phyloP scores from a whole-genome alignment of 1,140 invertebrate genomes.

The Solenopsis invicta region DNA sequence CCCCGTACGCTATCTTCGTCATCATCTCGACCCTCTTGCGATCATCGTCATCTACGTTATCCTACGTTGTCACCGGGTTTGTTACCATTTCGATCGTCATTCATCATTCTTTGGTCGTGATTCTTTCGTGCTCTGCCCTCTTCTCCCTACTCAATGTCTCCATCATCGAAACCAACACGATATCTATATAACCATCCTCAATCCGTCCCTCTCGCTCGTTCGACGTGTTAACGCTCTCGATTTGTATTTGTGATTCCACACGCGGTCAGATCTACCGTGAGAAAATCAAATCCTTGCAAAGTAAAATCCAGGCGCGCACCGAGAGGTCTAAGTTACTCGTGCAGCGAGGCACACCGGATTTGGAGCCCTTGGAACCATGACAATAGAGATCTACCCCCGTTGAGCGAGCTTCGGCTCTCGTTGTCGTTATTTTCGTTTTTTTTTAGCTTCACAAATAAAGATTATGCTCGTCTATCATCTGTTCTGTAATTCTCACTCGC shows the following conservation, averaged over 20 bases:
- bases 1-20: background rate
- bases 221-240: slow-evolving; percentile 65
- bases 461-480: background rate
- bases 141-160: slow-evolving; percentile 15
- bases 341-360: slow-evolving; percentile 94
- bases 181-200: slow-evolving; percentile 23
- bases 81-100: slow-evolving; percentile 84
- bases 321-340: slow-evolving; percentile 95
- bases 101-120: slow-evolving; percentile 75
- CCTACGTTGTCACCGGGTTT: slow-evolving; percentile 78
- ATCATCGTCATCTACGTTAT: slow-evolving; percentile 84
- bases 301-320: slow-evolving; percentile 94
- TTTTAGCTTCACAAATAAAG: background rate
- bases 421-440: slow-evolving; percentile 44
- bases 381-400: slow-evolving; percentile 52
- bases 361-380: slow-evolving; percentile 87
- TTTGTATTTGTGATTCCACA: slow-evolving; percentile 18
- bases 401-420: background rate
- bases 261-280: slow-evolving; percentile 90
- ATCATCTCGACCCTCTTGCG: slow-evolving; percentile 74
- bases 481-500: background rate
- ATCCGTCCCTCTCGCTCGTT: slow-evolving; percentile 67
- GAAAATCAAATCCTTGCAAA: slow-evolving; percentile 94
- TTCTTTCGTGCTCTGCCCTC: slow-evolving; percentile 58
- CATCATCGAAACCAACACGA: background rate